A percentile compares a stretch with the other conserved stretches of the same genome.
Conservation (phyloP, 2,888 invertebrate species). For the Mactromeris polynyma region DNA sequence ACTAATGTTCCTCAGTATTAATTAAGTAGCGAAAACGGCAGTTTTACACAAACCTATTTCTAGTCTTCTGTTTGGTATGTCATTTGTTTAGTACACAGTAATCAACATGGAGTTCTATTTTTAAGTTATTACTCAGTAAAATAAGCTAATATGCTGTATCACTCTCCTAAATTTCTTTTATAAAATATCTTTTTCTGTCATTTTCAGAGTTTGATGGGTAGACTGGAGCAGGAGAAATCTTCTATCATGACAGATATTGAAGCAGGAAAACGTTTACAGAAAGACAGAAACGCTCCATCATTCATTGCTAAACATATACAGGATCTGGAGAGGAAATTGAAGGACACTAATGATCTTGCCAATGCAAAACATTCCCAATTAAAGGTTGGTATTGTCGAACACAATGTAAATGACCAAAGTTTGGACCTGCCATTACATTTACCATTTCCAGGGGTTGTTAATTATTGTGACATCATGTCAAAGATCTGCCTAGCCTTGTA, state of each 20-base stretch:
- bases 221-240: conserved; percentile 80
- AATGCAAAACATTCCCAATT: conserved; percentile 94
- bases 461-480: no score
- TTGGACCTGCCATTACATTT: neutral
- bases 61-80: no score
- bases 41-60: no score
- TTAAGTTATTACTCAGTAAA: no score
- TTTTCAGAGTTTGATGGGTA: conserved; percentile 75
- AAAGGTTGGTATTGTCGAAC: conserved; percentile 83
- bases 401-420: neutral
- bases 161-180: neutral
- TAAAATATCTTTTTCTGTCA: neutral
- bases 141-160: neutral
- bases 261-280: conserved; percentile 95
- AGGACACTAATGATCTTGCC: conserved; percentile 94
- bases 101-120: no score
- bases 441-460: neutral
- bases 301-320: conserved; percentile 95
- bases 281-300: conserved; percentile 94
- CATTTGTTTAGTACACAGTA: no score
- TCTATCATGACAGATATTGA: conserved; percentile 93
- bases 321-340: conserved; percentile 95
- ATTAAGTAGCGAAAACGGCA: no score
- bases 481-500: no score
- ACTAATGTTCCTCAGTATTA: no score